Evolutionary conservation across 2,888 invertebrate species (phyloP).

Genomic region (Acronicta aceris): DNA sequence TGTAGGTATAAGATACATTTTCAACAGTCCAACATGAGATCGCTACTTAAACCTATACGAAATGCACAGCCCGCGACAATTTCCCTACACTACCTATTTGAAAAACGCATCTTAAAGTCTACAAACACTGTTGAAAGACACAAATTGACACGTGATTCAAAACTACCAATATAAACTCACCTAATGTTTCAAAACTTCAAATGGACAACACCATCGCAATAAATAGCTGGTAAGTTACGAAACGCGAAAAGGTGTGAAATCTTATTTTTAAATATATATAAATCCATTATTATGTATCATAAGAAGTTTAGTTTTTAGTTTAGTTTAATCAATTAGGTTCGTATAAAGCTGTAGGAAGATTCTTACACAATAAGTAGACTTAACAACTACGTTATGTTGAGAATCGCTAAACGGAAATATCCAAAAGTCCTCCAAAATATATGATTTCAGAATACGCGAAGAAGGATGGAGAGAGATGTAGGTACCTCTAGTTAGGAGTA

Average conservation of each 20-base stretch:
- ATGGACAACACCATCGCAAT: slow-evolving; percentile 55
- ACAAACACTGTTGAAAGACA: slow-evolving; percentile 72
- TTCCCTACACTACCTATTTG: slow-evolving; percentile 74
- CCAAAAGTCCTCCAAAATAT: slow-evolving; percentile 85
- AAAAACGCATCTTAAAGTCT: slow-evolving; percentile 70
- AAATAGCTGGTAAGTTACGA: slow-evolving; percentile 65
- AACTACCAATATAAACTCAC: slow-evolving; percentile 62
- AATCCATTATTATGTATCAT: slow-evolving; percentile 73
- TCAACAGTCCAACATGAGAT: slow-evolving; percentile 62
- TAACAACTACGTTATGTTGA: slow-evolving; percentile 74
- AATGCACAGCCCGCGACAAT: slow-evolving; percentile 84
- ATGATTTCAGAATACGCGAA: slow-evolving; percentile 74
- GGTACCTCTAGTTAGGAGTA: slow-evolving; percentile 56
- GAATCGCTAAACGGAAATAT: slow-evolving; percentile 81
- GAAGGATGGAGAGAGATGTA: slow-evolving; percentile 67
- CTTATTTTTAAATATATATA: slow-evolving; percentile 55
- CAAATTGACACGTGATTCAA: slow-evolving; percentile 78
- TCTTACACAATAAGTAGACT: slow-evolving; percentile 70
- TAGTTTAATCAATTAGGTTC: slow-evolving; percentile 63
- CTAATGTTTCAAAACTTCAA: slow-evolving; percentile 51
- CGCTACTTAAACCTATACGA: slow-evolving; percentile 79
- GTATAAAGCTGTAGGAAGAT: slow-evolving; percentile 73
- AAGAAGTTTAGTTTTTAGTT: slow-evolving; percentile 70
- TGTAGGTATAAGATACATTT: slow-evolving; percentile 55
- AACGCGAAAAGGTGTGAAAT: slow-evolving; percentile 62